Base-by-base conservation (phyloP, 2,113 vertebrate genomes). In the Lophius piscatorius region DNA sequence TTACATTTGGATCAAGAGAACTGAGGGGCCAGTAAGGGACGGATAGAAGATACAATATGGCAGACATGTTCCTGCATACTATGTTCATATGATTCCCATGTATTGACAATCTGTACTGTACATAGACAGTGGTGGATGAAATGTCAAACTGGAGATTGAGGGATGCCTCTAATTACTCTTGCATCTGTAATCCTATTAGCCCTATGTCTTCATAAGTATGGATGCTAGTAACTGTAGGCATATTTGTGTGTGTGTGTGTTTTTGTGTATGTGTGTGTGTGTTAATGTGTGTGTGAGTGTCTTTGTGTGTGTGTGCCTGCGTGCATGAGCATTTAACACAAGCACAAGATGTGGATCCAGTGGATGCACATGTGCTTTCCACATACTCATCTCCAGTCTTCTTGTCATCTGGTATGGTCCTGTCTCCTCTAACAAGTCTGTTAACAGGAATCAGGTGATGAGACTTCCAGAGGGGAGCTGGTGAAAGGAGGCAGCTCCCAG, bases 311-410 rank as follows among this genome's bases (percentile, higher is more conserved):
- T 50, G 42, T 63, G 46, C 52, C 52, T 42, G 41, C 33, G 58
- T 52, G 40, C 44, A 35, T 61, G 54, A n/a, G n/a, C n/a, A n/a
- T n/a, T n/a, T n/a, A n/a, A 51, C 63, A 34, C 47, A 64, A n/a
- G 48, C 52, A 58, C 41, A 46, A 68, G 44, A 46, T 41, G 58
- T 72, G 39, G 44, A 78, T 47, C 39, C 46, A 57, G 48, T 54
- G 63, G 55, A 80, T 69, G 63, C 81, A 73, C 83, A 87, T 87
- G 78, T 87, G 86, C 74, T 87, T 87, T 85, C 62, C 72, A 75
- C 83, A 83, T 86, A 77, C 65, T 50, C 38, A 38, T 16, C 54
- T 78, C 47, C 39, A 26, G 46, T 75, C 57, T 66, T 74, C 63
- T 31, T 70, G 63, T 75, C 64, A 70, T 82, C 66, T 87, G 71